Evolutionary conservation across 2,113 vertebrate genomes (phyloP).

Genomic region (Galbula dea): DNA sequence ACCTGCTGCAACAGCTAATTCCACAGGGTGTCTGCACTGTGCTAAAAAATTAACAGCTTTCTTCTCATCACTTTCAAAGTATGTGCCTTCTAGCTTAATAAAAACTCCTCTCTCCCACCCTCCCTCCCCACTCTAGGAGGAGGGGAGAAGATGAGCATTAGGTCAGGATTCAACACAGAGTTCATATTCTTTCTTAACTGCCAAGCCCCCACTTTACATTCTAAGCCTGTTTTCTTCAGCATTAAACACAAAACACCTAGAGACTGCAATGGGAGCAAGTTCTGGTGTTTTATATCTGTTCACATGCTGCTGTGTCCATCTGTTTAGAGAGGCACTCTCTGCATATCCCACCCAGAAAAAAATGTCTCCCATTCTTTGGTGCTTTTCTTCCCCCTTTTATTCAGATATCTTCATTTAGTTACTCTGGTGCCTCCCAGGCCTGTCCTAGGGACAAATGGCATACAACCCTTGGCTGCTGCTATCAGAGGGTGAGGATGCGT

Average conservation of each 20-base stretch:
- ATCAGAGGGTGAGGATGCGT: background rate
- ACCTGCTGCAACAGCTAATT: slow-evolving; percentile 34
- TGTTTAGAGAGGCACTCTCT: background rate
- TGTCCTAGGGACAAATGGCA: background rate
- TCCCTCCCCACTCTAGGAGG: background rate
- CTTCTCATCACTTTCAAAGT: background rate
- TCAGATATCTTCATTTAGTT: background rate
- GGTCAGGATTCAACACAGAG: background rate
- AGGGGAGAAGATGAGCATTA: background rate
- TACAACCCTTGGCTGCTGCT: background rate
- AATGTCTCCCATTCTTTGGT: background rate
- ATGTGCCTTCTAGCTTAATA: background rate
- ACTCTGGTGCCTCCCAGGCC: background rate
- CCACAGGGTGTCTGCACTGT: background rate
- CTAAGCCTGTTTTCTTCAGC: background rate
- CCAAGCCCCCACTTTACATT: background rate
- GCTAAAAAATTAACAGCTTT: background rate
- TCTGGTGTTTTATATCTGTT: no score
- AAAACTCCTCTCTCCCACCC: background rate
- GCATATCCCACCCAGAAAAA: background rate
- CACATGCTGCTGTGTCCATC: background rate
- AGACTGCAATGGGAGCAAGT: background rate
- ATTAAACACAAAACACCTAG: background rate
- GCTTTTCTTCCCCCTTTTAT: background rate
- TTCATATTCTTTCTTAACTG: background rate